Evolutionary conservation across 2,888 invertebrate species (phyloP), one percentile per base, ranked within the genome.

Genomic region (Caenorhabditis macrosperma): DNA sequence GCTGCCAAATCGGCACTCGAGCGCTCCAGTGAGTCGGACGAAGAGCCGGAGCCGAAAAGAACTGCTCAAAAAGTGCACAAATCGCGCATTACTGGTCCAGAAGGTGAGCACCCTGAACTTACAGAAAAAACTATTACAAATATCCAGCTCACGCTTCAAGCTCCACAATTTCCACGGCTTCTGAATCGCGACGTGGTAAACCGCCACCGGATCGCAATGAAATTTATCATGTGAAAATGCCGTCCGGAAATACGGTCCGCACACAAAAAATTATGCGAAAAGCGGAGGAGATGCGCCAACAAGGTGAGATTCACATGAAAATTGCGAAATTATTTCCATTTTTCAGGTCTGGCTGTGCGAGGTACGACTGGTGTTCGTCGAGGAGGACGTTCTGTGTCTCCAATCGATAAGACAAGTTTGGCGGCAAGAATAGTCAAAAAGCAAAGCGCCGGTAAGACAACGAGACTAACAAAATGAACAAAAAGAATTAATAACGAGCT

Each of bases 191-290:
- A 30, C 78, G 78, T 54, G 84, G 84, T 9, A 79, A 81, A 22
- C 82, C 82, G 26, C 82, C 84, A 44, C 83, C 81, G 20, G 80
- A 84, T 48, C 28, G 88, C n/a, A 75, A 88, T 48, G 89, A 89
- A 68, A 87, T 88, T 30, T 88, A 89, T 68, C 87, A 88, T 66
- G 81, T 89, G 52, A 85, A 84, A 69, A 87, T 89, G 87, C 89
- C 88, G 0, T 74, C 60, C n/a, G 88, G 88, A 9, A 84, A 71
- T n/a, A 87, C 86, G 5, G 61, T 76, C 5, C 69, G 86, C 46
- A 84, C 87, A 3, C 78, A 79, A 9, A 57, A 82, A 20, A 88
- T 89, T 17, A 68, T 89, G 24, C 66, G 80, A 63, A 81, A 83
- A 48, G 84, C 86, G 7, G 77, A 81, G 26, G 48, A 54, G 30